Conservation (phyloP, 2,113 vertebrate species). For the Ptychochromis oligacanthus region DNA sequence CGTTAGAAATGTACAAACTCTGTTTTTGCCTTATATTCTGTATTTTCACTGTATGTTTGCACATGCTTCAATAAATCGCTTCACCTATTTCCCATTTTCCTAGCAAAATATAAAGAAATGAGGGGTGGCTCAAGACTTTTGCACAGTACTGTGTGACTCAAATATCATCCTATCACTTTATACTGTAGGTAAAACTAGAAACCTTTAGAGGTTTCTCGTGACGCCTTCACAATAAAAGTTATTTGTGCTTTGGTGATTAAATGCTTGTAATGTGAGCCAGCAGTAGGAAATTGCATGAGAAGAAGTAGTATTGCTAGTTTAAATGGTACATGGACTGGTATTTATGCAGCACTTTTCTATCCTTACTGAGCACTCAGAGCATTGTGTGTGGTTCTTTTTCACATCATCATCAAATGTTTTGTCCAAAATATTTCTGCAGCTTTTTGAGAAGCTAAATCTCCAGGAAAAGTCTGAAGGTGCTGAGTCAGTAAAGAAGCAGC, state of each 20-base stretch:
- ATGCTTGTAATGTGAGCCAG: neutral
- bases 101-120: too few species aligned
- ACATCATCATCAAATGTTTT: neutral
- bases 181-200: neutral
- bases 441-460: slow-evolving; percentile 91
- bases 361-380: neutral
- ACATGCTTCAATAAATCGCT: too few species aligned
- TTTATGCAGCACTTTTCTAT: neutral
- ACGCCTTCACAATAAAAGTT: neutral
- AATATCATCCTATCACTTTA: neutral
- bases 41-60: too few species aligned
- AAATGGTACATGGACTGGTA: neutral
- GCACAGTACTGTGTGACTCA: neutral
- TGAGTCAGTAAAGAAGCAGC: neutral
- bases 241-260: neutral
- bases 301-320: neutral
- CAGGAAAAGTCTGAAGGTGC: slow-evolving; percentile 77
- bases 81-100: too few species aligned
- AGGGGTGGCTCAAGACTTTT: too few species aligned
- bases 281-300: neutral
- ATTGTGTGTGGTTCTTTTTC: neutral
- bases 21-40: too few species aligned
- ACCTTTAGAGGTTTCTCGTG: neutral
- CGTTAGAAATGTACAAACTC: too few species aligned
- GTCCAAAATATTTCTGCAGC: slow-evolving; percentile 70